Conservation (phyloP, 2,797 vertebrate genomes). For the Eulemur rubriventer region DNA sequence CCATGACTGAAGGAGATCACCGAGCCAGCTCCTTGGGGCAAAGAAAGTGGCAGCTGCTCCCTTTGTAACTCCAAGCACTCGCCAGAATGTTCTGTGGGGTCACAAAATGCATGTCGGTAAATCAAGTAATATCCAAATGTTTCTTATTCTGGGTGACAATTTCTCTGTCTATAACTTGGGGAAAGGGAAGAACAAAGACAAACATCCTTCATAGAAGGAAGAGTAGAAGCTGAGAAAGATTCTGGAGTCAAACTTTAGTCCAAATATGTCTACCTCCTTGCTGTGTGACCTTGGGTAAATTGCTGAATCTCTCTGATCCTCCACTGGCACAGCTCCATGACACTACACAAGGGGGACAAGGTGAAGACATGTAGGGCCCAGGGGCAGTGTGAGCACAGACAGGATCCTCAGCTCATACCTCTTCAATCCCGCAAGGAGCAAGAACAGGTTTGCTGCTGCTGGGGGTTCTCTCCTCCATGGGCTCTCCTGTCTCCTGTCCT, state of each 20-base stretch:
- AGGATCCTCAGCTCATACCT: background rate
- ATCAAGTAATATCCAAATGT: background rate
- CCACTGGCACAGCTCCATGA: too few species aligned
- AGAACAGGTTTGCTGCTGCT: too few species aligned
- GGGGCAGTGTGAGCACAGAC: background rate
- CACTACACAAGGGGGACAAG: background rate
- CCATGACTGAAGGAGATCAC: constrained; percentile 1
- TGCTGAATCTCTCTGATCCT: background rate
- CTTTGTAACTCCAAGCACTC: background rate
- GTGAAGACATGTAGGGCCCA: background rate
- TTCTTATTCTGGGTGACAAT: background rate
- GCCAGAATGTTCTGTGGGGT: background rate
- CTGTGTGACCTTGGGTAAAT: background rate
- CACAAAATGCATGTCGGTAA: background rate
- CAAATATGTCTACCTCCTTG: background rate
- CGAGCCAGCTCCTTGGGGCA: background rate
- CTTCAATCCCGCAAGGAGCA: background rate
- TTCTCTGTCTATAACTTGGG: background rate
- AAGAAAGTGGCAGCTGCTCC: constrained; percentile 33
- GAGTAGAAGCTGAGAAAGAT: background rate
- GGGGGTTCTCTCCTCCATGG: background rate
- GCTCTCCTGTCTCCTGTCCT: background rate
- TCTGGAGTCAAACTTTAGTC: background rate
- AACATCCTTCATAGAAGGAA: background rate
- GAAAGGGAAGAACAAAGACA: background rate